Evolutionary conservation across 1,140 invertebrate species (phyloP).

Genomic region (Cotesia chilonis): DNA sequence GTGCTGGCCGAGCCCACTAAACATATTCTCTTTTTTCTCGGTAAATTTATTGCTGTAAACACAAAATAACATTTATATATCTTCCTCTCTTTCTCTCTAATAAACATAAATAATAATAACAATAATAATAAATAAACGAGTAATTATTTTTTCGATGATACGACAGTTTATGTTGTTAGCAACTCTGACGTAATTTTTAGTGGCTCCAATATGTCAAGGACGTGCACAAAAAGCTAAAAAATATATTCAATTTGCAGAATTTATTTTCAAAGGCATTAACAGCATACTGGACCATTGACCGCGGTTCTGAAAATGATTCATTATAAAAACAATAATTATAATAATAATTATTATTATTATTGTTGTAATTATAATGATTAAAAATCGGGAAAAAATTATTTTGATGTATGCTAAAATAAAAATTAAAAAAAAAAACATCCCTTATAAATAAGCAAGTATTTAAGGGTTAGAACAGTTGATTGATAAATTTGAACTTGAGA

Average conservation of each 20-base stretch:
- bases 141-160: slow-evolving; percentile 7
- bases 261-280: background rate
- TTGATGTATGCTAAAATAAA: background rate
- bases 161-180: background rate
- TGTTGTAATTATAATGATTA: too few species aligned
- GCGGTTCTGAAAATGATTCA: background rate
- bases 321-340: background rate
- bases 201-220: slow-evolving; percentile 35
- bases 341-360: background rate
- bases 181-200: slow-evolving; percentile 33
- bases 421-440: background rate
- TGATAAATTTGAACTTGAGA: slow-evolving; percentile 7
- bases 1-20: slow-evolving; percentile 68
- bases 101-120: background rate
- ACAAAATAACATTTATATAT: slow-evolving; percentile 29
- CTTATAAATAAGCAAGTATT: background rate
- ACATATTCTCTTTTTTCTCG: slow-evolving; percentile 70
- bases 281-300: background rate
- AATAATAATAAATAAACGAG: background rate
- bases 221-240: slow-evolving; percentile 11
- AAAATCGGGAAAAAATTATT: background rate
- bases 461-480: background rate
- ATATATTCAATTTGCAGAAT: background rate
- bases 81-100: background rate
- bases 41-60: slow-evolving; percentile 54